Evolutionary conservation across 2,888 invertebrate genomes (phyloP).

Genomic region (Catocala fraxini): DNA sequence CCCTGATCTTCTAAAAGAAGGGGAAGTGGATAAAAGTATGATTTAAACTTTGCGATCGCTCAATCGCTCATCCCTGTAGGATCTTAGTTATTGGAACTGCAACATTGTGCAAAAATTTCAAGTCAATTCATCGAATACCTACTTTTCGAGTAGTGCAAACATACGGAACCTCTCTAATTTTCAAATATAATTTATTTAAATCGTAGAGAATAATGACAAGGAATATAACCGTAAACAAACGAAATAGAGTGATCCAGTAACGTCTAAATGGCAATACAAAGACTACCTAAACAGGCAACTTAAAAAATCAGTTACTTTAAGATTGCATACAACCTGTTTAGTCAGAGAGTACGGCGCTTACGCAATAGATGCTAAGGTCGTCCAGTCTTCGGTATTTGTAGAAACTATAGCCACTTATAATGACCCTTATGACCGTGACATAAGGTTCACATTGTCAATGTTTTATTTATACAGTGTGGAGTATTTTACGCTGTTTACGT

Average conservation of each 20-base stretch:
- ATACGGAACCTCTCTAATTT: too few relatives aligned
- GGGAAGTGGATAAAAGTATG: too few relatives aligned
- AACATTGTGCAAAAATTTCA: too few relatives aligned
- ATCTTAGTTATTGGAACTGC: too few relatives aligned
- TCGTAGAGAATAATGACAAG: too few relatives aligned
- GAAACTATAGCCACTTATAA: constrained; percentile 23
- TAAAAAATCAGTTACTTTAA: constrained; percentile 18
- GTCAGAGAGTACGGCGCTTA: constrained; percentile 52
- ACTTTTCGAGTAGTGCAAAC: too few relatives aligned
- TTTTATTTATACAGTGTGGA: constrained; percentile 21
- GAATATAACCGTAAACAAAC: too few relatives aligned
- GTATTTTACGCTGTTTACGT: constrained; percentile 50
- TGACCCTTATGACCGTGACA: constrained; percentile 38
- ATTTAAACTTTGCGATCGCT: too few relatives aligned
- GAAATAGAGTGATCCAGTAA: background rate
- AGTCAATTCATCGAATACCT: too few relatives aligned
- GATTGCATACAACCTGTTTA: constrained; percentile 49
- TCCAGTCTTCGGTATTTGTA: constrained; percentile 49
- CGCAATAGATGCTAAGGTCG: constrained; percentile 64
- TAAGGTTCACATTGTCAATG: constrained; percentile 42
- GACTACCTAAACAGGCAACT: constrained; percentile 20
- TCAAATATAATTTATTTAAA: too few relatives aligned
- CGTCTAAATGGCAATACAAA: background rate
- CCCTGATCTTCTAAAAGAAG: too few relatives aligned
- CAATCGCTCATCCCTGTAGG: too few relatives aligned